These are phyloP conservation scores for Drosophila sp. DNA, from an alignment of 1,140 invertebrate genomes.

Conservation along the genomic window DNA sequence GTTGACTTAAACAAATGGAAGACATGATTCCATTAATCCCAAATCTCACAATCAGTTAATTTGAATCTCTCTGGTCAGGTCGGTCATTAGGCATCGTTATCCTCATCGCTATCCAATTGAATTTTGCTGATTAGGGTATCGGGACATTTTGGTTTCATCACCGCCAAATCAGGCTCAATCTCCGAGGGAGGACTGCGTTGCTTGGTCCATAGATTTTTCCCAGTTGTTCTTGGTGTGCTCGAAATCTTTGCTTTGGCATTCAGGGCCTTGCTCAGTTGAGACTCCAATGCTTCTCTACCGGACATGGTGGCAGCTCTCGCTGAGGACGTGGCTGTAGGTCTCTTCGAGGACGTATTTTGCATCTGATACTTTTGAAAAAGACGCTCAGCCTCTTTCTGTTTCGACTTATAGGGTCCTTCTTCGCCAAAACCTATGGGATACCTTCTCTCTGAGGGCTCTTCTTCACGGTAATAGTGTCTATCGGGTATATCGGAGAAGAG, in stretches of 20 bases:
- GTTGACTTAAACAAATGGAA: background rate
- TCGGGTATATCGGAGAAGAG: slow-evolving; percentile 57
- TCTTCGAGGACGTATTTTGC: background rate
- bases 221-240: background rate
- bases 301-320: background rate
- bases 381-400: slow-evolving; percentile 10
- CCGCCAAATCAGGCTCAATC: slow-evolving; percentile 8
- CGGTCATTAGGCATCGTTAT: slow-evolving; percentile 28
- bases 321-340: background rate
- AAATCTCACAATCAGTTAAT: background rate
- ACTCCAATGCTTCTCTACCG: background rate
- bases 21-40: background rate
- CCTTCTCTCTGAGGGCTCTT: slow-evolving; percentile 33
- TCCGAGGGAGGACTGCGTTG: slow-evolving; percentile 2
- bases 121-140: slow-evolving; percentile 35
- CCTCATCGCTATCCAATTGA: slow-evolving; percentile 24
- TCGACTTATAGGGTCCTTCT: slow-evolving; percentile 43
- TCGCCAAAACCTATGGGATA: slow-evolving; percentile 50
- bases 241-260: background rate
- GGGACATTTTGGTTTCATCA: slow-evolving; percentile 24
- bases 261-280: background rate
- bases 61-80: background rate
- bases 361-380: slow-evolving; percentile 14
- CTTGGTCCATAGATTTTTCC: slow-evolving; percentile 1
- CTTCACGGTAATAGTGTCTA: slow-evolving; percentile 57